These are phyloP conservation scores for Holocentrus rufus DNA, from an alignment of 2,797 vertebrate species.

Conservation along the genomic window DNA sequence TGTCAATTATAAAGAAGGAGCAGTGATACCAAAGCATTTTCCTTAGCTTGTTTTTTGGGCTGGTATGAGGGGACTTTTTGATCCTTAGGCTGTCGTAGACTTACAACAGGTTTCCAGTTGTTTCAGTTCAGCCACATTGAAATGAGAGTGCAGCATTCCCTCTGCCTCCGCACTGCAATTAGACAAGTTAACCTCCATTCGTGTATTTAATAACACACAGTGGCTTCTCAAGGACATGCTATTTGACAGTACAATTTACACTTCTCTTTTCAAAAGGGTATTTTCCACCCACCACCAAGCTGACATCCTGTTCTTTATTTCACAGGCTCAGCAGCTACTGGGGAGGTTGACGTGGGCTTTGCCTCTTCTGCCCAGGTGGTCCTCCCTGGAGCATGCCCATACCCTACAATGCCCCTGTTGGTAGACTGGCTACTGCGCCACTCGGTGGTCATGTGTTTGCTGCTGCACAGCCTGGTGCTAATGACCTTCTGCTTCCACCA, in stretches of 20 bases:
- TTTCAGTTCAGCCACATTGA: slow-evolving; percentile 43
- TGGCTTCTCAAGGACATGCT: slow-evolving; percentile 39
- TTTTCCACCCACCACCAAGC: not conserved
- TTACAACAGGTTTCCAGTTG: slow-evolving; percentile 30
- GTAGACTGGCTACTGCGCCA: slow-evolving; percentile 80
- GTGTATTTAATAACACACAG: slow-evolving; percentile 60
- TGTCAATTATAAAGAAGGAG: slow-evolving; percentile 76
- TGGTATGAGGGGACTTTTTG: slow-evolving; percentile 57
- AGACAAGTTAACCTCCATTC: slow-evolving; percentile 52
- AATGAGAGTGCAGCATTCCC: slow-evolving; percentile 39
- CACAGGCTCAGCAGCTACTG: slow-evolving; percentile 61
- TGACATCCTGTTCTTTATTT: slow-evolving; percentile 49
- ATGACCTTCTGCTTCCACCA: slow-evolving; percentile 87
- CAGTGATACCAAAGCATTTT: slow-evolving; percentile 70
- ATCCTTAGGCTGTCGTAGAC: slow-evolving; percentile 55
- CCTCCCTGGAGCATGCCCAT: slow-evolving; percentile 75
- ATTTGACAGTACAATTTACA: slow-evolving; percentile 5
- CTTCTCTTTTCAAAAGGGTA: not conserved
- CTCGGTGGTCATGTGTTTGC: slow-evolving; percentile 85
- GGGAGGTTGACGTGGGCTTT: slow-evolving; percentile 69
- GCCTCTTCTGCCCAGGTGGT: slow-evolving; percentile 51
- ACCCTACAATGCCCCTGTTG: slow-evolving; percentile 75
- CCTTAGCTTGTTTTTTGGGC: slow-evolving; percentile 60
- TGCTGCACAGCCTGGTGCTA: slow-evolving; percentile 88
- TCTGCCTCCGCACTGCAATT: slow-evolving; percentile 65